Base-by-base conservation (phyloP, 2,797 vertebrate genomes). In the Mallotus villosus region DNA sequence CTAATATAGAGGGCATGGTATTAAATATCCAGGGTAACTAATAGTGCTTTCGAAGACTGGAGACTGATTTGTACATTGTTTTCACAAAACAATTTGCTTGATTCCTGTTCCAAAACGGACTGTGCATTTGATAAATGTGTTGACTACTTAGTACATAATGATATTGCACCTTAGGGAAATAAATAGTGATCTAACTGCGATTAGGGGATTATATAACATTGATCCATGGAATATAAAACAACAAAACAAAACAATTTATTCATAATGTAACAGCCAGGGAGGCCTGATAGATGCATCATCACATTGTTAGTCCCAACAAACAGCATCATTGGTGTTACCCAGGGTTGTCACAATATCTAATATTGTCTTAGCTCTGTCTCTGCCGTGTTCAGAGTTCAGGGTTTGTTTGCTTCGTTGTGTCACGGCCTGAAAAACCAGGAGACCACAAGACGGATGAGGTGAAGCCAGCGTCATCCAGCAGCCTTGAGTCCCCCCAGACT, bases 11-110 rank as follows among this genome's bases (percentile, higher is more conserved):
- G 32, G 32, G 76, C 21, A 57, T 70, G 61, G 51, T 75, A 51
- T 3, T 73, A 63, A 70, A 74, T 55, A 71, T 41, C 12, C 75
- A 71, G 75, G 72, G 62, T 60, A 41, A 69, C 19, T 60, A 57
- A 34, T 60, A 59, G 41, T 22, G 21, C n/a, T 58, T 41, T 37
- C 11, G 16, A 2, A 29, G 67, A 22, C 21, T 37, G 62, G 27
- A 34, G 32, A 34, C 62, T 60, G 24, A 57, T 60, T 19, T 46
- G 57, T 77, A 53, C 83, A 80, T 81, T 85, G 78, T 22, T 9
- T 22, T 21, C n/a, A 51, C 49, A 8, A 51, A 51, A 51, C 4
- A 14, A 14, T 51, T 51, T 51, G 49, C 12, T 51, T 51, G 49
- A 51, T 17, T 51, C 49, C 49, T 17, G 49, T 51, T 51, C 17